Percentiles rank a stretch among this genome's conserved stretches.
These are phyloP conservation scores for Pangasius mekongensis DNA, from an alignment of 2,797 vertebrate genomes.

Conservation along the genomic window DNA sequence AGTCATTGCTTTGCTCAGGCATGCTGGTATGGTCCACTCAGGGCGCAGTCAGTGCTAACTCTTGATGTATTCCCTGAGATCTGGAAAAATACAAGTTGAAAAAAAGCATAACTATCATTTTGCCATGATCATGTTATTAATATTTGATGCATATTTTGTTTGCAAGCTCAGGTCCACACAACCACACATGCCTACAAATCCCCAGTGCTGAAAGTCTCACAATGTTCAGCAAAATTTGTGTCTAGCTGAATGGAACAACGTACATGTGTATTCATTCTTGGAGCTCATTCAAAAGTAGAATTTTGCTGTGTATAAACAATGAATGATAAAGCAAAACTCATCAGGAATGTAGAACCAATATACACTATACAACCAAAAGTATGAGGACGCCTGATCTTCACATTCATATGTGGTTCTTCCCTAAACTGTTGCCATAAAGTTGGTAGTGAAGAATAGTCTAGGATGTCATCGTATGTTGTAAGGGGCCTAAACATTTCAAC, in stretches of 20 bases:
- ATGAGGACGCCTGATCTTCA: not conserved
- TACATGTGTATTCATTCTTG: not conserved
- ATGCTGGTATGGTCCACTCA: conserved; percentile 68
- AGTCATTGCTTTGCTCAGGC: conserved; percentile 88
- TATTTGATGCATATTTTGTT: not conserved
- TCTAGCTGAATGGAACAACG: not conserved
- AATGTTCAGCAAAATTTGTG: not conserved
- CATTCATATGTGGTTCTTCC: not conserved
- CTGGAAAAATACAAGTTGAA: conserved; percentile 37
- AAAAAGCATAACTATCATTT: not conserved
- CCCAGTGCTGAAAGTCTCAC: not conserved
- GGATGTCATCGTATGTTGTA: not conserved
- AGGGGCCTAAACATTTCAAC: not conserved
- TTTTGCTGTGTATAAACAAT: not conserved
- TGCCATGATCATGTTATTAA: not conserved
- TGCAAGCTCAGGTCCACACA: not conserved
- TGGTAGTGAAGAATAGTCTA: not conserved
- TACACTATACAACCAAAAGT: not conserved
- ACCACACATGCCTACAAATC: not conserved
- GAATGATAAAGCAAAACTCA: not conserved
- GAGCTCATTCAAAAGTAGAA: conserved; percentile 5
- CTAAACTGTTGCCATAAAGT: not conserved
- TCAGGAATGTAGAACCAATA: not conserved
- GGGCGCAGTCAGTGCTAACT: conserved; percentile 37
- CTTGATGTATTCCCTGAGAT: conserved; percentile 56